Evolutionary conservation across 2,888 invertebrate genomes (phyloP).

Genomic region (Portevinia maculata): DNA sequence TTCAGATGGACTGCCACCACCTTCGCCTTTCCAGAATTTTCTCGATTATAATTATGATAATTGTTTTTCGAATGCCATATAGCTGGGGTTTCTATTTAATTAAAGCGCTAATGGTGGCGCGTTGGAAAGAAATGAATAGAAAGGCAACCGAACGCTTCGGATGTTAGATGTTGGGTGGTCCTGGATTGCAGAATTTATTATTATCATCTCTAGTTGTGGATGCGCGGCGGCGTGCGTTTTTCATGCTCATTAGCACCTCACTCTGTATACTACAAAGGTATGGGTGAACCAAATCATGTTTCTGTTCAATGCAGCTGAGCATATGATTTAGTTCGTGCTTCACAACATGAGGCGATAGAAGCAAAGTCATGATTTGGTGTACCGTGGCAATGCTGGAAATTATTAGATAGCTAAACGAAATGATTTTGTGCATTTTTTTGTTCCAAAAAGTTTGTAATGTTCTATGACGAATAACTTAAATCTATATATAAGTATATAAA

Average conservation of each 20-base stretch:
- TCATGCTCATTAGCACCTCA: constrained; percentile 19
- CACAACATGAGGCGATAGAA: constrained; percentile 22
- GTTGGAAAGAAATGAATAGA: constrained; percentile 23
- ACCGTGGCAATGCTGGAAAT: background rate
- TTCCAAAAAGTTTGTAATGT: background rate
- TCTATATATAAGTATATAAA: too few species aligned
- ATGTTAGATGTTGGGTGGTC: constrained; percentile 35
- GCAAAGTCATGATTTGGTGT: background rate
- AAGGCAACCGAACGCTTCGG: background rate
- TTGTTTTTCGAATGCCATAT: constrained; percentile 59
- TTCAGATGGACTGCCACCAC: constrained; percentile 11
- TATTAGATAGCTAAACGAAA: background rate
- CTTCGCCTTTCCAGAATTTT: background rate
- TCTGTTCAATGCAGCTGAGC: constrained; percentile 40
- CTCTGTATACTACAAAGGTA: constrained; percentile 6
- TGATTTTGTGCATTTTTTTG: background rate
- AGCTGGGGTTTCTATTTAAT: constrained; percentile 53
- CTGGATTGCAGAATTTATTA: constrained; percentile 60
- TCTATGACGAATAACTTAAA: too few species aligned
- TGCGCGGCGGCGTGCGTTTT: background rate
- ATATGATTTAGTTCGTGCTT: constrained; percentile 46
- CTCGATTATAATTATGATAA: constrained; percentile 47
- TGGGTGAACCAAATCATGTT: constrained; percentile 44
- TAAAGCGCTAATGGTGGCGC: constrained; percentile 36
- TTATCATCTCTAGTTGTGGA: constrained; percentile 39